Evolutionary conservation across 2,113 vertebrate species (phyloP), one percentile per base, ranked within the genome.

Genomic region (Aphelocoma coerulescens): DNA sequence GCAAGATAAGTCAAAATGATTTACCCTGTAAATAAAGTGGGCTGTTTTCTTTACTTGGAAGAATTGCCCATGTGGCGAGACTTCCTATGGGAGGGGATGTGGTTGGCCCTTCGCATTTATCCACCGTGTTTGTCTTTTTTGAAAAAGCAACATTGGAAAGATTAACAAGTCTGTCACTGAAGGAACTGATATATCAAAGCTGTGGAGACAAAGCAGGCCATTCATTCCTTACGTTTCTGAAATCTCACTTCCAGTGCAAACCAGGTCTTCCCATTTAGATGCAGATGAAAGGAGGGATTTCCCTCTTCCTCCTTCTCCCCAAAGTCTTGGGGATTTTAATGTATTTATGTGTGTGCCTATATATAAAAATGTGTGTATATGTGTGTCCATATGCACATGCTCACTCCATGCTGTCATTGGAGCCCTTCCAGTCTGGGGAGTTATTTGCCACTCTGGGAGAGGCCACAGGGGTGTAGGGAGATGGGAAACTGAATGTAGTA

Each of bases 1-100:
- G 95, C 91, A 96, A 98, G 96, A 96, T 97, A 97, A 97, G 97
- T 97, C 97, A 97, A 96, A 97, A 97, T 97, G 97, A 98, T 98
- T 97, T 98, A 97, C 96, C 96, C 95, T 97, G 96, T 97, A 98
- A 98, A 98, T 97, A 97, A 97, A 97, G 96, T 90, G 96, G 89
- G 95, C 91, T 97, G 96, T 98, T 98, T 98, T 97, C 96, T 97
- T 97, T 97, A 91, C 97, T 97, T 94, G 91, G 95, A 96, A 96
- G 97, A 98, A 97, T 96, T 96, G 97, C 97, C 96, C 97, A 97
- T 97, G 97, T 97, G 96, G 97, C 54, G 97, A 97, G 95, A 97
- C 96, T 97, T 97, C 96, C 96, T 98, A 97, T 96, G 97, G 97
- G 97, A 97, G 96, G 97, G 96, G 96, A 97, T 96, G 96, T 97